Evolutionary conservation across 2,113 vertebrate genomes (phyloP), one percentile per base, ranked within the genome.

Genomic region (Trochalopteron elliotii): DNA sequence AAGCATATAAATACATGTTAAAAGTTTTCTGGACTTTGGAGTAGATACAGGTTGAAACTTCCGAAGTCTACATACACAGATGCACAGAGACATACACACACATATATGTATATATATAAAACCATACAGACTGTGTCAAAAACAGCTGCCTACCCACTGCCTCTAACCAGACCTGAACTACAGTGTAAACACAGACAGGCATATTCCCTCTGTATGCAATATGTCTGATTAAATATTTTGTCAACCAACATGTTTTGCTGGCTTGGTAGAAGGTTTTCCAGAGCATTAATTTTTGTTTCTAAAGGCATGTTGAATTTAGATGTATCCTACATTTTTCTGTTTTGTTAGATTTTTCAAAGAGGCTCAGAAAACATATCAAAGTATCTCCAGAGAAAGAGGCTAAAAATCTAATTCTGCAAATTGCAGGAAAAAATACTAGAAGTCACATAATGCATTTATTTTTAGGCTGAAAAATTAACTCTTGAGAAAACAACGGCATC

Each of bases 181-280:
- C 69, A 78, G 22, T 39, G 39, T 88, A 90, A 93, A 90, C 79
- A 94, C 28, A 95, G 83, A 92, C 86, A 55, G 16, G 28, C 31
- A 69, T 57, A 82, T 60, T 11, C 56, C 60, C 40, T 79, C 45
- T 60, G 57, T 30, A 33, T 53, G 65, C 70, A 92, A 20, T 68
- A 56, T 2, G 27, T 76, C 81, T 91, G 87, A 94, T 72, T 45
- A 87, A 96, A 76, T 83, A 89, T 94, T 95, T 94, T 83, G 57
- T 45, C 70, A 94, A 45, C 57, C 40, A 72, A 16, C 7, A 20
- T 25, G 11, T 64, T 93, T 87, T 79, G 4, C 31, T 76, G 25
- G 11, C 44, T 42, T 57, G 25, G 27, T 69, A 79, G 49, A 45
- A 85, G n/a, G 40, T 72, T 87, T 85, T 87, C 44, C 49, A 87